A percentile compares a stretch with the other conserved stretches of the same genome.
phyloP scores from a whole-genome alignment of 2,797 vertebrate genomes.

The Ptychobarbus kaznakovi region DNA sequence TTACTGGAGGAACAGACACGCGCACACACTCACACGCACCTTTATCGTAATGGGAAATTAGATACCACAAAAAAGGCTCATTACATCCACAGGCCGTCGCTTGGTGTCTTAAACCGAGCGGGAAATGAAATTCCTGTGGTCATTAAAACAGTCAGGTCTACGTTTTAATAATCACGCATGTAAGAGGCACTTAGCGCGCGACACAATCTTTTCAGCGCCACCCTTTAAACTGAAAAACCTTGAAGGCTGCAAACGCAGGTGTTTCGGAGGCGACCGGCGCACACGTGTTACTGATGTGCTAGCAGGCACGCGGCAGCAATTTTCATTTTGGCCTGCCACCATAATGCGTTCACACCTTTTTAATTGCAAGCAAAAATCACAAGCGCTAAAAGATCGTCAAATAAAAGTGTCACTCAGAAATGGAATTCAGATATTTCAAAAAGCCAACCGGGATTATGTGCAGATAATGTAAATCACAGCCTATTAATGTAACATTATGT shows the following conservation, averaged over 20 bases:
- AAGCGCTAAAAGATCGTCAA: conserved; percentile 32
- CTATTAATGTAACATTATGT: neutral
- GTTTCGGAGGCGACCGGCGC: conserved; percentile 27
- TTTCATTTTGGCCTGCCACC: conserved; percentile 35
- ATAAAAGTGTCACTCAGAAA: conserved; percentile 7
- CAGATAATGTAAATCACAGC: conserved; percentile 36
- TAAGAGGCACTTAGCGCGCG: conserved; percentile 44
- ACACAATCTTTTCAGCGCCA: conserved; percentile 43
- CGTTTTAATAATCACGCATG: conserved; percentile 50
- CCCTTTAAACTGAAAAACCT: conserved; percentile 42
- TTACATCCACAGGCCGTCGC: conserved; percentile 38
- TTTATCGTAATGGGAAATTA: conserved; percentile 50
- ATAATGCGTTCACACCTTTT: conserved; percentile 54
- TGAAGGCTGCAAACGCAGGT: conserved; percentile 45
- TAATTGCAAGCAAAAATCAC: conserved; percentile 38
- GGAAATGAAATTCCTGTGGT: conserved; percentile 54
- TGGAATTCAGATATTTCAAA: conserved; percentile 30
- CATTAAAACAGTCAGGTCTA: conserved; percentile 41
- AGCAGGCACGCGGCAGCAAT: neutral
- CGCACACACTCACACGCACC: neutral
- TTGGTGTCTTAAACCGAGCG: conserved; percentile 43
- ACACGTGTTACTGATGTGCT: conserved; percentile 35
- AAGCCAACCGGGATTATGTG: conserved; percentile 14
- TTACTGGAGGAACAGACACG: neutral
- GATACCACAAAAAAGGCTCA: conserved; percentile 51